Conservation (phyloP, 2,113 vertebrate species). For the Parus major region DNA sequence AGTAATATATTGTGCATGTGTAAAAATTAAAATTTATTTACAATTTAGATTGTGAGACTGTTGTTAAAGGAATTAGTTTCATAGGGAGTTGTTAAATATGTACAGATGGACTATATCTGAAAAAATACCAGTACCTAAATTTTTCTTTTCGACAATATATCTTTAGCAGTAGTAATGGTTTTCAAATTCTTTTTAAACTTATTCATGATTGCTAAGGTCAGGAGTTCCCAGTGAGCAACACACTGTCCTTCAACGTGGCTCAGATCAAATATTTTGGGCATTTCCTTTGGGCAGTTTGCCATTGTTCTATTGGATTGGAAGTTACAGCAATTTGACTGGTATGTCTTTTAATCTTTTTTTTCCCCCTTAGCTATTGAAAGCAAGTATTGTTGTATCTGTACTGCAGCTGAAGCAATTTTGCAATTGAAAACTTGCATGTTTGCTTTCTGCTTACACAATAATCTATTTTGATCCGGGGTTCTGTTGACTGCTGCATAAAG, state of each 20-base stretch:
- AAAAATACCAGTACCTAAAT: not conserved
- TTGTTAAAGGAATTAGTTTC: not conserved
- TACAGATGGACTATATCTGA: not conserved
- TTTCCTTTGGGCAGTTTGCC: conserved; percentile 52
- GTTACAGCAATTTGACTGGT: conserved; percentile 21
- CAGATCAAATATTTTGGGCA: conserved; percentile 25
- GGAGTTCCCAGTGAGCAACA: not conserved
- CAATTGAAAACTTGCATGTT: conserved; percentile 11
- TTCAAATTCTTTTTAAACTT: not conserved
- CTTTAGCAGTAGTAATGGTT: not conserved
- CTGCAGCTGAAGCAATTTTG: conserved; percentile 42
- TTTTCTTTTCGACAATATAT: not conserved
- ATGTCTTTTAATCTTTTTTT: conserved; percentile 37
- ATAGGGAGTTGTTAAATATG: not conserved
- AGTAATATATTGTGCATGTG: not conserved
- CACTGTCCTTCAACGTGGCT: not conserved
- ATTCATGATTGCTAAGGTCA: not conserved
- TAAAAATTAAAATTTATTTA: not conserved
- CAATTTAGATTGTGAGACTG: not conserved
- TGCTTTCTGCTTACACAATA: conserved; percentile 38
- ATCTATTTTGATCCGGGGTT: conserved; percentile 15
- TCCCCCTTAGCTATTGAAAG: not conserved
- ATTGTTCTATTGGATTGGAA: conserved; percentile 17
- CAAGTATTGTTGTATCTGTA: conserved; percentile 5
- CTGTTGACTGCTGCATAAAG: conserved; percentile 6